phyloP scores from a whole-genome alignment of 2,113 vertebrate genomes.

The Formicarius rufipectus region DNA sequence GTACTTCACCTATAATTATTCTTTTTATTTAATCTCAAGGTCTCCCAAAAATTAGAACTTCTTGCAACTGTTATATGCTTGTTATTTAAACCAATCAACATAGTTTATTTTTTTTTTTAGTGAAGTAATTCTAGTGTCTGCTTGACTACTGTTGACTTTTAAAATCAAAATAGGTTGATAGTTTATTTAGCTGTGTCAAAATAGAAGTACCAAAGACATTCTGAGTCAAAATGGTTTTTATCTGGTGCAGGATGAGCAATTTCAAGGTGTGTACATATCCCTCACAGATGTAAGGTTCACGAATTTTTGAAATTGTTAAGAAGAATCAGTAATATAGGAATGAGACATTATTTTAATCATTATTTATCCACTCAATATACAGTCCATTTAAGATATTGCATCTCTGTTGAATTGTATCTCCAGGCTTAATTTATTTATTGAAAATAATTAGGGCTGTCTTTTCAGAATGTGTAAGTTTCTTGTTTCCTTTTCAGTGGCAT shows the following conservation, averaged over 20 bases:
- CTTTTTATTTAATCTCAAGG: not conserved
- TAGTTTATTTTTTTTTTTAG: rapidly evolving
- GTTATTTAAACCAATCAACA: not conserved
- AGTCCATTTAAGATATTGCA: not conserved
- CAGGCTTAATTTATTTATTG: not conserved
- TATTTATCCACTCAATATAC: not conserved
- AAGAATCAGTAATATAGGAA: not conserved
- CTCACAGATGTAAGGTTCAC: not conserved
- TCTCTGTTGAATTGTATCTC: not conserved
- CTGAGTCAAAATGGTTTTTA: not conserved
- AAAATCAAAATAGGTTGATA: not conserved
- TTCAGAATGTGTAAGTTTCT: not conserved
- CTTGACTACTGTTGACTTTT: not conserved
- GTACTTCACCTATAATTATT: not conserved
- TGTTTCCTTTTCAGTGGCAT: not conserved
- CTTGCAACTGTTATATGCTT: not conserved
- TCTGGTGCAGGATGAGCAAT: not conserved
- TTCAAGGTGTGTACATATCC: not conserved
- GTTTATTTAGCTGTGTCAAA: not conserved
- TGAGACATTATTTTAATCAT: not conserved
- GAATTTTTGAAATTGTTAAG: not conserved
- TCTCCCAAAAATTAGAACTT: not conserved
- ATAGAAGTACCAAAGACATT: not conserved
- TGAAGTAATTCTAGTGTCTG: not conserved
- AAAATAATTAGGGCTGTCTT: not conserved